Conservation (phyloP, 2,888 invertebrate species). For the Thecocarcelia acutangulata region DNA sequence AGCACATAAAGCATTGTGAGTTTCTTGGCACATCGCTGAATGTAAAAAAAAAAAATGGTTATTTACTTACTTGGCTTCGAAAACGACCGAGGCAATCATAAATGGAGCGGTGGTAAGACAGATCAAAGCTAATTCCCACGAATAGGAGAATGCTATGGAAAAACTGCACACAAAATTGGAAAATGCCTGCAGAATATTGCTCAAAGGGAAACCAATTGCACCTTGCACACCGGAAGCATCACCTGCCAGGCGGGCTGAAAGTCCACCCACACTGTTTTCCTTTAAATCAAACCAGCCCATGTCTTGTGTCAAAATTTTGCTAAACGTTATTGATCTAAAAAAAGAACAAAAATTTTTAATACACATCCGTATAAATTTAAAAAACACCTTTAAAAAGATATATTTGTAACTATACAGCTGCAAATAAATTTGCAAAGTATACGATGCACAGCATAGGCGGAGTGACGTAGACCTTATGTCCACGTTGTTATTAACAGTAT, state of each 20-base stretch:
- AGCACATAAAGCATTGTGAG: too few species aligned
- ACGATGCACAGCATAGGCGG: too few species aligned
- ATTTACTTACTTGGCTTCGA: conserved; percentile 83
- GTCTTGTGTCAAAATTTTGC: conserved; percentile 87
- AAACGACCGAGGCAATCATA: conserved; percentile 86
- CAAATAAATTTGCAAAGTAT: too few species aligned
- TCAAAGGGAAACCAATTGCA: conserved; percentile 87
- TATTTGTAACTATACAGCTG: too few species aligned
- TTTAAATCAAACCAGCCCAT: conserved; percentile 86
- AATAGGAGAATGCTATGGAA: conserved; percentile 85
- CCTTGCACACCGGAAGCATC: conserved; percentile 89
- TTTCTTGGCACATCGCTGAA: too few species aligned
- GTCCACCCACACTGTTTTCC: conserved; percentile 86
- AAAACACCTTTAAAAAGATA: too few species aligned
- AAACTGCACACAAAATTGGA: conserved; percentile 86
- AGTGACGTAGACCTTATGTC: too few species aligned
- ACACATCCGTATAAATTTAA: too few species aligned
- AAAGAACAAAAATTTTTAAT: too few species aligned
- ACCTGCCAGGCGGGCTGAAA: conserved; percentile 87
- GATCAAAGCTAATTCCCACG: conserved; percentile 88
- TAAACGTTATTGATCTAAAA: conserved; percentile 83
- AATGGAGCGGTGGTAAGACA: conserved; percentile 86
- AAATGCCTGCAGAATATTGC: conserved; percentile 86
- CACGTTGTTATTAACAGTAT: too few species aligned
- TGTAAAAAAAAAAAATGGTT: too few species aligned